Conservation (phyloP, 2,113 vertebrate genomes). For the Uria lomvia region DNA sequence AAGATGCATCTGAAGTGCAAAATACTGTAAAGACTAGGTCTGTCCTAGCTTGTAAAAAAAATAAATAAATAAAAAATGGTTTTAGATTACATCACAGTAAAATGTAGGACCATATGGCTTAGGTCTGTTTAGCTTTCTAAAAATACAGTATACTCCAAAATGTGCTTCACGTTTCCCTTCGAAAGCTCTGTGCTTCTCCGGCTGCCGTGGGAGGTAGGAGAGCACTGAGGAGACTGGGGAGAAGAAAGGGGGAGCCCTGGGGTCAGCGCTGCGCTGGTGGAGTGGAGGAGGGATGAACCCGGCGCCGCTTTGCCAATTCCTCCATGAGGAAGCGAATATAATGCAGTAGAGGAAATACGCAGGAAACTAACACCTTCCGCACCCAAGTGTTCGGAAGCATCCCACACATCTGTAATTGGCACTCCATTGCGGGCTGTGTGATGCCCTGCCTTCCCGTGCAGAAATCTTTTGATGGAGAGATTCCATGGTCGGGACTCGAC, state of each 20-base stretch:
- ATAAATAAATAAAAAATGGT: neutral
- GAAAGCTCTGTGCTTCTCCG: neutral
- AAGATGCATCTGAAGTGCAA: neutral
- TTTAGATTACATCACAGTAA: neutral
- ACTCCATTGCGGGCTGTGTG: neutral
- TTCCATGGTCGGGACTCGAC: fast-evolving
- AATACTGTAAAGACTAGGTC: neutral
- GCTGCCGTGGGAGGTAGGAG: neutral
- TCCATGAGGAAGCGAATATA: neutral
- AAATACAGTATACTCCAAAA: neutral
- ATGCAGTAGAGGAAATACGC: neutral
- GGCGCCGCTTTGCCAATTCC: neutral
- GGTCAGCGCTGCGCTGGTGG: neutral
- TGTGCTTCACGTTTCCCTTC: neutral
- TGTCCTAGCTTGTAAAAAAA: neutral
- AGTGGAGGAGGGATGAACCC: neutral
- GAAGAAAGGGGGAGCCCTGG: neutral
- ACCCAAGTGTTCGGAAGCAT: neutral
- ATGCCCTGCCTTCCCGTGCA: neutral
- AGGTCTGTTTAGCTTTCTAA: neutral
- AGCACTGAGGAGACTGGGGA: neutral
- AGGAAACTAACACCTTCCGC: neutral
- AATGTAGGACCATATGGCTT: neutral
- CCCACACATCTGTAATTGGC: neutral
- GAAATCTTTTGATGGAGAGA: neutral